A percentile compares a stretch with the other conserved stretches of the same genome.
Conservation (phyloP, 2,113 vertebrate species). For the Ariopsis seemanni region DNA sequence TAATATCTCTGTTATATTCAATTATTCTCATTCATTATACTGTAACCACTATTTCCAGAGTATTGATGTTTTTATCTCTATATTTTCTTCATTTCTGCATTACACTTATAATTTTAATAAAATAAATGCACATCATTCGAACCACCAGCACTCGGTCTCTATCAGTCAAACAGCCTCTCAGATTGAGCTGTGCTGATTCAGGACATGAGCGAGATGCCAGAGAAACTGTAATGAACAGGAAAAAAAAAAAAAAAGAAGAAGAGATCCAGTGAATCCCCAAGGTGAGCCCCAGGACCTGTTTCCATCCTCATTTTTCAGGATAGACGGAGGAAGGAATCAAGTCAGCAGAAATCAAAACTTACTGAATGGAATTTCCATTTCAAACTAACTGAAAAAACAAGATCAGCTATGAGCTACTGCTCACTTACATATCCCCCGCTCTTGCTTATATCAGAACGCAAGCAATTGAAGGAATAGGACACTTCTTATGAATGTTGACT, state of each 20-base stretch:
- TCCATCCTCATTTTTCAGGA: background rate
- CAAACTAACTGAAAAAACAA: too few species aligned
- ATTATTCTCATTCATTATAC: background rate
- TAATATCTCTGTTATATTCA: background rate
- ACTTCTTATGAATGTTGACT: too few species aligned
- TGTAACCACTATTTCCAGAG: too few species aligned
- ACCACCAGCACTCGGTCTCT: background rate
- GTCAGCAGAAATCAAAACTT: background rate
- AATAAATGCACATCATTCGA: background rate
- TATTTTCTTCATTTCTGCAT: background rate
- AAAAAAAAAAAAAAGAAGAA: background rate
- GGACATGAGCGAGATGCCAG: background rate
- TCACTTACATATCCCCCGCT: too few species aligned
- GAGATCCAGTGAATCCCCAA: background rate
- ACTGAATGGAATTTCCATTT: background rate
- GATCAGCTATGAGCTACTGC: too few species aligned
- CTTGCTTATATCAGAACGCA: too few species aligned
- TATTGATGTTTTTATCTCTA: too few species aligned
- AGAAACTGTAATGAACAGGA: background rate
- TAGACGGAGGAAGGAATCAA: background rate
- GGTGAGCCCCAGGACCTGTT: background rate
- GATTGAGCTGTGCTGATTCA: background rate
- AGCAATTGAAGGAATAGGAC: too few species aligned
- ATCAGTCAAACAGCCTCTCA: background rate
- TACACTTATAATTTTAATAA: background rate